Conservation (phyloP, 2,888 invertebrate species). For the Scotopteryx bipunctaria region DNA sequence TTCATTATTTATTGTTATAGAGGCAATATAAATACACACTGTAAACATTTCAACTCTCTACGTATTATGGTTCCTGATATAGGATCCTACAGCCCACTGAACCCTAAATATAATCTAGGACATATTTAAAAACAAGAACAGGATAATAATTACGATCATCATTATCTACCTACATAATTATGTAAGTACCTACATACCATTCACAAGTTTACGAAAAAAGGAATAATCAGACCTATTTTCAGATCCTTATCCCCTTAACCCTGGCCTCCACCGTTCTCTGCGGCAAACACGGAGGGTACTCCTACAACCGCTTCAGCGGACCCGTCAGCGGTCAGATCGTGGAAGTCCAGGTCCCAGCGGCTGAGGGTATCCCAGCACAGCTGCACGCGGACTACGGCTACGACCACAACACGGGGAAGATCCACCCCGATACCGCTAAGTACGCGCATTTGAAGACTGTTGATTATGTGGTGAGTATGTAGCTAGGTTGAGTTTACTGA, state of each 20-base stretch:
- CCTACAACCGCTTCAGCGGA: slow-evolving; percentile 88
- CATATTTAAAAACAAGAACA: too few species aligned
- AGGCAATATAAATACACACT: too few species aligned
- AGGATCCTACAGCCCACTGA: too few species aligned
- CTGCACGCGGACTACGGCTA: slow-evolving; percentile 79
- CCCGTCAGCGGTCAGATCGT: slow-evolving; percentile 87
- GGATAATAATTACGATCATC: too few species aligned
- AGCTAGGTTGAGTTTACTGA: slow-evolving; percentile 8
- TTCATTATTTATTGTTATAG: too few species aligned
- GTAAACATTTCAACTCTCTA: too few species aligned
- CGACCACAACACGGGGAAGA: slow-evolving; percentile 72
- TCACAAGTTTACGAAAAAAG: too few species aligned
- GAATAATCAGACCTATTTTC: too few species aligned
- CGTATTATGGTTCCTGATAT: too few species aligned
- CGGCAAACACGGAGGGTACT: slow-evolving; percentile 82
- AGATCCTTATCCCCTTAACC: slow-evolving; percentile 58
- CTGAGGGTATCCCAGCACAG: slow-evolving; percentile 67
- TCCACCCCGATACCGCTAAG: slow-evolving; percentile 75
- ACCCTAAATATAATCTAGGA: too few species aligned
- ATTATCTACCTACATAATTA: background rate
- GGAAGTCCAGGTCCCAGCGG: slow-evolving; percentile 81
- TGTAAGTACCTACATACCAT: background rate
- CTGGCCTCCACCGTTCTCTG: slow-evolving; percentile 53
- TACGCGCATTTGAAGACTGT: slow-evolving; percentile 82
- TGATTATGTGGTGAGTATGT: slow-evolving; percentile 85